Evolutionary conservation across 2,113 vertebrate species (phyloP).

Genomic region (Arizona elegans): DNA sequence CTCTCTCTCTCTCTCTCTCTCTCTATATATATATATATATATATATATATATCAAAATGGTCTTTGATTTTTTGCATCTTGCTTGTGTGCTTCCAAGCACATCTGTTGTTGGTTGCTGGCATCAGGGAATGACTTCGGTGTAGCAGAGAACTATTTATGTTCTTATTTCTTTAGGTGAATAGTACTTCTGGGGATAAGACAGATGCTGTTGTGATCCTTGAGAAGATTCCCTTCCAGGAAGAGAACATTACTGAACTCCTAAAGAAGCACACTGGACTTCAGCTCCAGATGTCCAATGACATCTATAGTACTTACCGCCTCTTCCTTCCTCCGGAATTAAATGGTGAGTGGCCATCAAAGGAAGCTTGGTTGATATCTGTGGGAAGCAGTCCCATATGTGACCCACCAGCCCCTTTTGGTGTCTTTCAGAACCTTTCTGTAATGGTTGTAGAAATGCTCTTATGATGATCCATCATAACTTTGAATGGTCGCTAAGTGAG

Average conservation of each 20-base stretch:
- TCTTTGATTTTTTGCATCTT: neutral
- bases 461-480: too few species aligned
- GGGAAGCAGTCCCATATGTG: neutral
- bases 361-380: neutral
- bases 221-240: slow-evolving; percentile 90
- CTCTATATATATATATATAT: too few species aligned
- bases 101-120: neutral
- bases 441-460: neutral
- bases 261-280: slow-evolving; percentile 64
- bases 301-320: slow-evolving; percentile 90
- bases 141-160: neutral
- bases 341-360: slow-evolving; percentile 65
- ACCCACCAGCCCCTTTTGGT: neutral
- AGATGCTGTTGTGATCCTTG: slow-evolving; percentile 88
- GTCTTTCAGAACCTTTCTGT: neutral
- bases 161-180: slow-evolving; percentile 66
- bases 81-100: neutral
- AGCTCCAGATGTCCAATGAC: slow-evolving; percentile 85
- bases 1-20: too few species aligned
- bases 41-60: too few species aligned
- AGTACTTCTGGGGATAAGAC: slow-evolving; percentile 60
- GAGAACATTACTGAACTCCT: slow-evolving; percentile 78
- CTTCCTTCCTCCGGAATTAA: slow-evolving; percentile 79
- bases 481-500: too few species aligned
- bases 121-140: neutral